Percentiles rank a stretch among this genome's conserved stretches.
Evolutionary conservation across 2,888 invertebrate species (phyloP).

Genomic region (Asteroscopus sphinx): DNA sequence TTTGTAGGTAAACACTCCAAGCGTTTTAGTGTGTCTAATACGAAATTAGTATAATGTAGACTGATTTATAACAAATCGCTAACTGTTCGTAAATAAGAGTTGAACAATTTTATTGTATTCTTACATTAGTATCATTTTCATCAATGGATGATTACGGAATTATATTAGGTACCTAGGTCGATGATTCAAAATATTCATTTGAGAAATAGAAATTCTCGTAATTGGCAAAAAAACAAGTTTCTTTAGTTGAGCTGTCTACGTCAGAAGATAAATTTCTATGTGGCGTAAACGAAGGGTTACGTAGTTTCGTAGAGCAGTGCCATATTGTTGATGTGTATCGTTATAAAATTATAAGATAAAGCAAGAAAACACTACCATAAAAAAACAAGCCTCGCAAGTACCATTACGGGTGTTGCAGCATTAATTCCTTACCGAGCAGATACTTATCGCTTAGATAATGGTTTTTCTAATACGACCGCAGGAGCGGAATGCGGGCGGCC

Average conservation of each 20-base stretch:
- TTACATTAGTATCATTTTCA: no score
- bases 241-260: no score
- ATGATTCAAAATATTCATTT: no score
- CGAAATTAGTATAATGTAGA: not conserved
- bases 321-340: slow-evolving; percentile 8
- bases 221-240: no score
- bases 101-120: no score
- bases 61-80: not conserved
- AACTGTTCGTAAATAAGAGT: no score
- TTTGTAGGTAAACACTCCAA: slow-evolving; percentile 23
- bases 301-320: slow-evolving; percentile 16
- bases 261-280: no score
- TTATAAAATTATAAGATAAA: slow-evolving; percentile 25
- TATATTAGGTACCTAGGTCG: no score
- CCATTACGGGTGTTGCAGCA: slow-evolving; percentile 46
- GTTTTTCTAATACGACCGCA: slow-evolving; percentile 51
- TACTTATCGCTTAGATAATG: slow-evolving; percentile 43
- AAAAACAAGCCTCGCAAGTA: slow-evolving; percentile 13
- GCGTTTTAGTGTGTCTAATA: slow-evolving; percentile 16
- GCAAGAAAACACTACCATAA: slow-evolving; percentile 24
- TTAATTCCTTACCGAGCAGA: slow-evolving; percentile 36
- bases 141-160: no score
- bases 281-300: no score
- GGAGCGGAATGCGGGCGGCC: slow-evolving; percentile 56
- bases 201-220: no score